Evolutionary conservation across 2,888 invertebrate genomes (phyloP).

Genomic region (Mythimna impura): DNA sequence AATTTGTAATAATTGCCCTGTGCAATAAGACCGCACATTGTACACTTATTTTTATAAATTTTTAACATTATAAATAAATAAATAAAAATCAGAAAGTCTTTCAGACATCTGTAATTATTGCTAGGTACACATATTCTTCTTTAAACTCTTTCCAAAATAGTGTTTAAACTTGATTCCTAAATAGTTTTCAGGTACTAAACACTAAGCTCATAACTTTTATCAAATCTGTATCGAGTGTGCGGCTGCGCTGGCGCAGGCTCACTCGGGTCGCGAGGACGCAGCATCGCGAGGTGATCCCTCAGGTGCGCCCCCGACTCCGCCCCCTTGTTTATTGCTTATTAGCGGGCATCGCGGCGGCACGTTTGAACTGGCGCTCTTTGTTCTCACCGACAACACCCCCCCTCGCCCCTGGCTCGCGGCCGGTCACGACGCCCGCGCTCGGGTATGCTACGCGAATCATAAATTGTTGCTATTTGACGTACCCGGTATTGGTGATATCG

Average conservation of each 20-base stretch:
- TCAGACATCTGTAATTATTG: background rate
- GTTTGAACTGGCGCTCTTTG: conserved; percentile 88
- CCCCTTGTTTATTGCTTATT: conserved; percentile 91
- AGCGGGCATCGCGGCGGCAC: conserved; percentile 87
- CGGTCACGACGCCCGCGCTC: conserved; percentile 85
- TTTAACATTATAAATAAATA: too few species aligned
- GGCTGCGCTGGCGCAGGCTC: conserved; percentile 66
- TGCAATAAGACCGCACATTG: too few species aligned
- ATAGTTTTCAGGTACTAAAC: conserved; percentile 25
- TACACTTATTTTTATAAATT: too few species aligned
- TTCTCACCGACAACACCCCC: conserved; percentile 84
- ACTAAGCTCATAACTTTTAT: conserved; percentile 52
- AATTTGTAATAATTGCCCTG: too few species aligned
- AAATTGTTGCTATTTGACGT: conserved; percentile 89
- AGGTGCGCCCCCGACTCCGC: conserved; percentile 87
- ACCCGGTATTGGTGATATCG: conserved; percentile 85
- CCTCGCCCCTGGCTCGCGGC: conserved; percentile 69
- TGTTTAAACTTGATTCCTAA: background rate
- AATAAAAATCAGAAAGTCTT: background rate
- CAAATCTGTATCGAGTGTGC: conserved; percentile 57
- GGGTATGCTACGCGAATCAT: conserved; percentile 86
- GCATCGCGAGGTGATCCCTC: conserved; percentile 86
- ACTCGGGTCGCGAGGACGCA: conserved; percentile 69
- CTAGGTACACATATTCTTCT: too few species aligned
- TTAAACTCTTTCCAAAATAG: too few species aligned